A percentile compares a stretch with the other conserved stretches of the same genome.
Conservation (phyloP, 1,140 invertebrate genomes). For the Teleogryllus occipitalis region DNA sequence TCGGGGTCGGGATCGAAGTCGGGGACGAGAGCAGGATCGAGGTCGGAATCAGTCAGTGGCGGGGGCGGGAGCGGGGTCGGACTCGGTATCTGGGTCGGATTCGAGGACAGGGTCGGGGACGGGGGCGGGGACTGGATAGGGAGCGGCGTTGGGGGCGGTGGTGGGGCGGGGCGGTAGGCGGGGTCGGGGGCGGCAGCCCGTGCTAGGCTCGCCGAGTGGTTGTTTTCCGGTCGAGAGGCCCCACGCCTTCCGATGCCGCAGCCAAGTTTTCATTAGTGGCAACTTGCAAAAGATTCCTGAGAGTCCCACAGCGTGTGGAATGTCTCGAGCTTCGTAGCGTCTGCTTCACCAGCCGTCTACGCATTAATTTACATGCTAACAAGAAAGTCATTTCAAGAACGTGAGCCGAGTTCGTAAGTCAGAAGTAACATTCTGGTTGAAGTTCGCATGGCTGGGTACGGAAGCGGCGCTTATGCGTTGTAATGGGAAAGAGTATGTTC, state of each 20-base stretch:
- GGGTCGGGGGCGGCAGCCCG: too few relatives aligned
- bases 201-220: background rate
- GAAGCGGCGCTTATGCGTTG: background rate
- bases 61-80: too few relatives aligned
- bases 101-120: too few relatives aligned
- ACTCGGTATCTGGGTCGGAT: too few relatives aligned
- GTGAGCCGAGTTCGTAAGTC: background rate
- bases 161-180: too few relatives aligned
- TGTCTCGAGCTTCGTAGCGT: background rate
- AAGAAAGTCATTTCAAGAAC: conserved; percentile 1
- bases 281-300: background rate
- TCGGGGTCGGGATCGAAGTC: too few relatives aligned
- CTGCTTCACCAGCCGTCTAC: background rate
- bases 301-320: background rate
- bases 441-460: background rate
- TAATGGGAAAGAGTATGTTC: background rate
- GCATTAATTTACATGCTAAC: conserved; percentile 5
- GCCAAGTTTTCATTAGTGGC: background rate
- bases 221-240: background rate
- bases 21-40: too few relatives aligned
- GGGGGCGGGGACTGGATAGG: too few relatives aligned
- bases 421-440: background rate
- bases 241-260: background rate
- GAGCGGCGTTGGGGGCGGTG: too few relatives aligned
- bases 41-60: too few relatives aligned